Base-by-base conservation (phyloP, 2,888 invertebrate species). In the Thelaira solivaga region DNA sequence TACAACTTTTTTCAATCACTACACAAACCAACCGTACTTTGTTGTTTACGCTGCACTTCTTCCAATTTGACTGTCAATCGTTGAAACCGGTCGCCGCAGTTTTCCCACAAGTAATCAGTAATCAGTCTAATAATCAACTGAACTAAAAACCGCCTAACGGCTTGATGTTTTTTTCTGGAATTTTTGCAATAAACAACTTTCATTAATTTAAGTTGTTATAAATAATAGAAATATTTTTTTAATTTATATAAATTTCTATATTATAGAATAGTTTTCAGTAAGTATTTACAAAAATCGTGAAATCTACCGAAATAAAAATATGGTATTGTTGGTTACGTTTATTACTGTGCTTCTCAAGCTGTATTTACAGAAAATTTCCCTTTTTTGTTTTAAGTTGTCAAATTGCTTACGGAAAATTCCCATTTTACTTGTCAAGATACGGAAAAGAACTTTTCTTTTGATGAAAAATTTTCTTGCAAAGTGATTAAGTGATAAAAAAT, bases 341-440 rank as follows among this genome's bases (percentile, higher is more conserved):
- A 3, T 68, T 68, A 16, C 36, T 53, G 45, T 62, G 53, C 7
- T 5, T 55, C 45, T 55, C 13, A 74, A 47, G 62, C 74, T 67
- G 45, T 68, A 2, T 6, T 3, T 20, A 29, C 10, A 13, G 31
- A 43, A 49, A 51, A 26, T 45, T 45, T 26, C 68, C 20, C 49
- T 47, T 53, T 36, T 10, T 34, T 31, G 49, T 61, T 7, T 10
- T 39, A 51, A 65, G 5, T 29, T 74, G 64, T 75, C 78, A 73
- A 76, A 76, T 24, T 41, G 16, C 26, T 29, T 11, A 59, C 55
- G 71, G 69, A 68, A 80, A 69, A 65, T 72, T 73, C 68, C 76
- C 71, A 75, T 34, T 13, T 26, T 26, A 53, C 51, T 43, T 77
- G 72, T 64, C 74, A 80, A 76, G 13, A 31, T 16, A 61, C 64